Base-by-base conservation (phyloP, 2,797 vertebrate genomes). In the Peromyscus eremicus region DNA sequence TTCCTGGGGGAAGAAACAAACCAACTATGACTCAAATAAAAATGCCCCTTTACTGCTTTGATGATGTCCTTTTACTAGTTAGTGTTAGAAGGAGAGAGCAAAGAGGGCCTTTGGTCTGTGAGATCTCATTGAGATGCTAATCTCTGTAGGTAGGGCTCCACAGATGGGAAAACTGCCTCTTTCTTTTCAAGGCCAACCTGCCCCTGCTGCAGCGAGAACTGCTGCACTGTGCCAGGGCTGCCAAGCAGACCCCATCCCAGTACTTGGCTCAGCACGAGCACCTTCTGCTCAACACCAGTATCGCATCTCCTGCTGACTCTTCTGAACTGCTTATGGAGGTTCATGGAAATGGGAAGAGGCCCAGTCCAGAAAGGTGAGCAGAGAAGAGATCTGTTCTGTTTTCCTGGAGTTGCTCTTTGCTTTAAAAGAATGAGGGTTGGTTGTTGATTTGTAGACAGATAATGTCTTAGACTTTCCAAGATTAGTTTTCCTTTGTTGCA, bases 231-330 rank as follows among this genome's bases (percentile, higher is more conserved):
- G 99, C 99, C 57, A 99, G 99, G 0, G 99, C 99, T 12, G 99
- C 99, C 98, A 99, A 99, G 98, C 99, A 99, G 98, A 99, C 99
- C 3, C 99, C 99, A 0, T 99, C 99, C 55, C 99, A 99, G 98
- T 99, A 99, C 98, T 98, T 99, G 98, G 99, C 99, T 27, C 99
- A 99, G 98, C 99, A 99, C 0, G 99, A 99, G 98, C 99, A 99
- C 98, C 99, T 99, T 97, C 99, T 99, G 97, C 99, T 99, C 83
- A 99, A 99, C 98, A 99, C 99, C 89, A 99, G 99, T 60, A 98
- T 99, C 86, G 98, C 99, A 0, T 99, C 99, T 1, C 99, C 99
- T 0, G 98, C 99, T 0, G 99, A 99, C 98, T 99, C 99, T 94
- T 99, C 99, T 0, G 99, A 99, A 98, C 99, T 99, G 82, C 99